Evolutionary conservation across 2,113 vertebrate genomes (phyloP).

Genomic region (Eulemur rufifrons): DNA sequence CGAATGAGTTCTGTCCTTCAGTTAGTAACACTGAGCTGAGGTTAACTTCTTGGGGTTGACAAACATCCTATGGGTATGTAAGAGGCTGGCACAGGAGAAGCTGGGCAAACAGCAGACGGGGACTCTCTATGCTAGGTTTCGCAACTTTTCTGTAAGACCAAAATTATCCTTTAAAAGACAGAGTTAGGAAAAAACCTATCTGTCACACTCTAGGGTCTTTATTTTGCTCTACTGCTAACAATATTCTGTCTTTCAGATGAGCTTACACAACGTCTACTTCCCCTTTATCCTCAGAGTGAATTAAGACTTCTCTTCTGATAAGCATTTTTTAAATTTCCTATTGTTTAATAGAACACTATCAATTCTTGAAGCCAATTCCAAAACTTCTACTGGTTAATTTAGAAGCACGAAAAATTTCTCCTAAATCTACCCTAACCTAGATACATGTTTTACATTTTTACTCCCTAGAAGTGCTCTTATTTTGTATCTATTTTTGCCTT

Average conservation of each 20-base stretch:
- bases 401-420: not conserved
- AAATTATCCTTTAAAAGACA: not conserved
- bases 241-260: not conserved
- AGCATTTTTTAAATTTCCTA: not conserved
- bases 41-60: not conserved
- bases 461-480: not conserved
- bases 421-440: not conserved
- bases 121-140: not conserved
- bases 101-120: not conserved
- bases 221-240: not conserved
- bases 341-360: not conserved
- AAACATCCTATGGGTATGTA: fast-evolving
- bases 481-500: not conserved
- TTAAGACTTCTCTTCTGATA: not conserved
- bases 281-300: not conserved
- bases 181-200: not conserved
- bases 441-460: not conserved
- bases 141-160: not conserved
- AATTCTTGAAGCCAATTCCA: not conserved
- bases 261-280: not conserved
- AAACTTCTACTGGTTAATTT: not conserved
- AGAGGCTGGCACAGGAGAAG: not conserved
- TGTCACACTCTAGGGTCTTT: not conserved
- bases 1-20: not conserved
- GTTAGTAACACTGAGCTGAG: not conserved